Conservation (phyloP, 2,113 vertebrate genomes). For the Sarotherodon lohbergeri region DNA sequence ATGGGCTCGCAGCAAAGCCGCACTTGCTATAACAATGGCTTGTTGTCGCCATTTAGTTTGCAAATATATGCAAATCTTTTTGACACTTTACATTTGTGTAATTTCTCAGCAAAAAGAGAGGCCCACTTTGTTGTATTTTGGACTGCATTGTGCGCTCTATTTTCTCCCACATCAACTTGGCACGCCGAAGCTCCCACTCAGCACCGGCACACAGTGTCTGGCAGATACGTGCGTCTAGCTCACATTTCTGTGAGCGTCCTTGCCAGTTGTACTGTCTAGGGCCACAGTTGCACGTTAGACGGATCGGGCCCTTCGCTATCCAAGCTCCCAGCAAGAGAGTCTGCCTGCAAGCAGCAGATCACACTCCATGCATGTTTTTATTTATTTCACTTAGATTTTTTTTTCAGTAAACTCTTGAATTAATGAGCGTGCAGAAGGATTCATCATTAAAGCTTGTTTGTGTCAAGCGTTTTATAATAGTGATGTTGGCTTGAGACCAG, state of each 20-base stretch:
- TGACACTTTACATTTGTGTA: conserved; percentile 18
- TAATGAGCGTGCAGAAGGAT: conserved; percentile 37
- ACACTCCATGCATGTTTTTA: conserved; percentile 14
- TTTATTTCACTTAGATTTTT: background rate
- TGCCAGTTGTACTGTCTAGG: conserved; percentile 36
- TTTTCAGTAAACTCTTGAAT: conserved; percentile 6
- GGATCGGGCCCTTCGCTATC: background rate
- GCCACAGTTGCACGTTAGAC: conserved; percentile 5
- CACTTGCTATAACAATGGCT: background rate
- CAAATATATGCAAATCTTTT: conserved; percentile 49
- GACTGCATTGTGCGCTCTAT: conserved; percentile 42
- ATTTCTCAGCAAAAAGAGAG: conserved; percentile 27
- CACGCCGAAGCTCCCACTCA: conserved; percentile 24
- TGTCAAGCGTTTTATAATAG: conserved; percentile 39
- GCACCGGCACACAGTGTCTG: conserved; percentile 25
- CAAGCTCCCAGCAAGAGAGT: conserved; percentile 17
- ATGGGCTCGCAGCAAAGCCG: background rate
- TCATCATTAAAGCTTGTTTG: conserved; percentile 35
- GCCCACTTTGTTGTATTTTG: conserved; percentile 34
- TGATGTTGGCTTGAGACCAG: conserved; percentile 12
- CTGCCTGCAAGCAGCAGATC: conserved; percentile 29
- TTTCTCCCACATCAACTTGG: conserved; percentile 35
- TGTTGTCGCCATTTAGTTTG: conserved; percentile 15
- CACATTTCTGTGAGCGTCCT: conserved; percentile 5
- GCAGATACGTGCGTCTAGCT: conserved; percentile 20